Evolutionary conservation across 2,888 invertebrate genomes (phyloP).

Genomic region (Allacma fusca): DNA sequence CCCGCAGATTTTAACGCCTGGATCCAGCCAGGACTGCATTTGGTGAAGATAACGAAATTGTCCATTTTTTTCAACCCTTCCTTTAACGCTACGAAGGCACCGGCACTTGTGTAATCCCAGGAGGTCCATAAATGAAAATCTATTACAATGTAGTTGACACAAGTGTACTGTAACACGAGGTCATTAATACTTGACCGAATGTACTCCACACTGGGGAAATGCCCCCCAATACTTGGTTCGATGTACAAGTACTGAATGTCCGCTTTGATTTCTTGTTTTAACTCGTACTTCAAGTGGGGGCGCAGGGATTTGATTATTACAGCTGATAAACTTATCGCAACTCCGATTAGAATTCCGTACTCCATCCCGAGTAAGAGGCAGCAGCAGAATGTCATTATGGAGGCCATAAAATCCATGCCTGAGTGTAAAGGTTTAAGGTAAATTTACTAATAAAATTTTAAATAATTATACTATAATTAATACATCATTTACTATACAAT

Average conservation of each 20-base stretch:
- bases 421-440: conserved; percentile 53
- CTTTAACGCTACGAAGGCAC: conserved; percentile 15
- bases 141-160: conserved; percentile 28
- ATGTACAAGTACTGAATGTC: conserved; percentile 44
- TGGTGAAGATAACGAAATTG: conserved; percentile 17
- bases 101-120: conserved; percentile 42
- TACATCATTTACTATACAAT: background rate
- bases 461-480: background rate
- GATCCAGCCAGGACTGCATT: conserved; percentile 25
- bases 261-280: conserved; percentile 68
- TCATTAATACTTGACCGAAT: conserved; percentile 47
- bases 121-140: conserved; percentile 38
- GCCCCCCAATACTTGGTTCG: conserved; percentile 47
- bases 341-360: conserved; percentile 84
- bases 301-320: conserved; percentile 86
- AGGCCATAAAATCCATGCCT: conserved; percentile 87
- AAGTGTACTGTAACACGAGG: conserved; percentile 10
- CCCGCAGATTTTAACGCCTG: conserved; percentile 20
- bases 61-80: conserved; percentile 15
- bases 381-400: conserved; percentile 81
- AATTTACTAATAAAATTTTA: conserved; percentile 1
- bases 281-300: conserved; percentile 81
- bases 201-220: conserved; percentile 54
- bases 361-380: conserved; percentile 84
- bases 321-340: conserved; percentile 81